Evolutionary conservation across 2,797 vertebrate genomes (phyloP).

Genomic region (Steatocranus sp.): DNA sequence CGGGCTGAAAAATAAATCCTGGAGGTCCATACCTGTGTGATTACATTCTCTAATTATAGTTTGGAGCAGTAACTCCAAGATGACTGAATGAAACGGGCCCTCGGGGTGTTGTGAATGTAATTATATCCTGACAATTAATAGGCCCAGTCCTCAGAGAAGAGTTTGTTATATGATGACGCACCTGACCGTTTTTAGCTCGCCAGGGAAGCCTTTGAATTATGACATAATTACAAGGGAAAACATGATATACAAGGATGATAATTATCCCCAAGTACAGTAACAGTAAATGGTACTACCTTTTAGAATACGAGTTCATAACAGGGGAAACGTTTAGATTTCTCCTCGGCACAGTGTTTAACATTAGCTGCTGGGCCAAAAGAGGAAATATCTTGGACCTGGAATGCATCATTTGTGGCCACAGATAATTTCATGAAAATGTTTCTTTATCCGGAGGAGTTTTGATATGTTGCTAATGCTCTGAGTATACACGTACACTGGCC

Average conservation of each 20-base stretch:
- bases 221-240: slow-evolving; percentile 72
- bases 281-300: slow-evolving; percentile 51
- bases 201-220: slow-evolving; percentile 65
- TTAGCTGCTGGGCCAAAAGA: slow-evolving; percentile 7
- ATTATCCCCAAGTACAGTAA: slow-evolving; percentile 57
- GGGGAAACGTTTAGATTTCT: slow-evolving; percentile 33
- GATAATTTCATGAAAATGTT: background rate
- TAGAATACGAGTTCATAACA: slow-evolving; percentile 38
- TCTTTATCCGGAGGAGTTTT: background rate
- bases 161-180: slow-evolving; percentile 57
- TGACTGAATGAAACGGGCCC: slow-evolving; percentile 59
- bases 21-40: slow-evolving; percentile 69
- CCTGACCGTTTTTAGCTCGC: slow-evolving; percentile 50
- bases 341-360: slow-evolving; percentile 16
- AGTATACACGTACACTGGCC: background rate
- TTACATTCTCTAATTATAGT: slow-evolving; percentile 70
- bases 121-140: slow-evolving; percentile 72
- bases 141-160: slow-evolving; percentile 51
- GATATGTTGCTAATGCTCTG: background rate
- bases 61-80: slow-evolving; percentile 55
- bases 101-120: slow-evolving; percentile 65
- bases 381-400: background rate
- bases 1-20: slow-evolving; percentile 64
- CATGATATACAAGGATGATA: slow-evolving; percentile 60
- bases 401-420: background rate